Base-by-base conservation (phyloP, 2,888 invertebrate species). In the Lucinisca nassula region DNA sequence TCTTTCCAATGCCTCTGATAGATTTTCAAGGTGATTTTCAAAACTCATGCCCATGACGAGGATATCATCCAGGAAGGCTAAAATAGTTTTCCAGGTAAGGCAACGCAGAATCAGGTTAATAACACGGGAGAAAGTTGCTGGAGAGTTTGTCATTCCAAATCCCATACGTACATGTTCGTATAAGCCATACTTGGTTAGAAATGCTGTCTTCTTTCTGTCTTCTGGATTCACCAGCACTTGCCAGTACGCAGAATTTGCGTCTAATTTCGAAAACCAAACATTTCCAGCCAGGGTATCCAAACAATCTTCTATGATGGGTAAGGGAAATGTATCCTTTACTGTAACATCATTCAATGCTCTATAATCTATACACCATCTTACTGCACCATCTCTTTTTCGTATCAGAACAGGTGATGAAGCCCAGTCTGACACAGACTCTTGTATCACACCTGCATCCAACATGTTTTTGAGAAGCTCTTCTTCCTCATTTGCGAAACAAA, bases 121-220 rank as follows among this genome's bases (percentile, higher is more conserved):
- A 0, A 75, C 83, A 10, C 91, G 61, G 6, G 78, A 37, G 24
- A 27, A 78, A 2, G 90, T 88, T 0, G 89, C 90, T 21, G 91
- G 91, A 10, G 84, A 87, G 72, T 87, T 87, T 32, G 80, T 70
- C 10, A 92, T 74, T 10, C 90, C 91, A 55, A 91, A 87, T 14
- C 84, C 85, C 89, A 92, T 77, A 32, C 79, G 27, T 14, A 73
- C 51, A 72, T 49, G 83, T 77, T 92, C 87, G 76, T 84, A 90
- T 38, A 91, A 74, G 6, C 90, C 89, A 40, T 79, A 80, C 17
- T 79, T 81, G 10, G 90, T 89, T 10, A 82, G 82, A 40, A 92
- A 88, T 0, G 91, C 91, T 0, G 92, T 87, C 76, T 90, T 91
- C 61, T 73, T 61, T 14, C 79, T 17, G 45, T 90, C 90, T 8